phyloP scores from a whole-genome alignment of 2,797 vertebrate species.

The Glossophaga mutica region DNA sequence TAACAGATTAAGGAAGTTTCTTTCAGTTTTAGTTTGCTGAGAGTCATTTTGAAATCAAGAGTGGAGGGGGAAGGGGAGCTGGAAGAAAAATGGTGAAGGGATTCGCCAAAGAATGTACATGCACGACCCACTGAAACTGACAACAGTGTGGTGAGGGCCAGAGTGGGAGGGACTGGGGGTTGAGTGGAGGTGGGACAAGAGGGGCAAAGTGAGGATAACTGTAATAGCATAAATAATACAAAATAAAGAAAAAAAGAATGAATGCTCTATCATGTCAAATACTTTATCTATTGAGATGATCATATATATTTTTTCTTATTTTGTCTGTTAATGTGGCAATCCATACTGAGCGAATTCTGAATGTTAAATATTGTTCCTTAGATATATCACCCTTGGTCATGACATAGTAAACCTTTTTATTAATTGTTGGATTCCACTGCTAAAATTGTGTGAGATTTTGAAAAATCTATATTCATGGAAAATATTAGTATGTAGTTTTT shows the following conservation, averaged over 20 bases:
- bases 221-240: too few relatives aligned
- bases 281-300: not conserved
- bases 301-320: not conserved
- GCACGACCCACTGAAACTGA: too few relatives aligned
- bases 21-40: not conserved
- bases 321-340: not conserved
- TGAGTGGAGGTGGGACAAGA: too few relatives aligned
- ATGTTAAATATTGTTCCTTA: not conserved
- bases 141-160: too few relatives aligned
- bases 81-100: too few relatives aligned
- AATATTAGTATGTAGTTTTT: not conserved
- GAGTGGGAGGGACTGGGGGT: too few relatives aligned
- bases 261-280: not conserved
- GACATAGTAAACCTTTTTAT: not conserved
- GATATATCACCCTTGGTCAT: not conserved
- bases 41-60: not conserved
- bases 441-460: not conserved
- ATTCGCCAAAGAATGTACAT: too few relatives aligned
- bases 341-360: not conserved
- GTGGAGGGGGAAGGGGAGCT: too few relatives aligned
- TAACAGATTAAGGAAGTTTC: not conserved
- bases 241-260: not conserved
- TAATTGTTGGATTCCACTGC: not conserved
- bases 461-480: not conserved
- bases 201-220: too few relatives aligned